These are phyloP conservation scores for Origma solitaria DNA, from an alignment of 2,113 vertebrate genomes.

Conservation along the genomic window DNA sequence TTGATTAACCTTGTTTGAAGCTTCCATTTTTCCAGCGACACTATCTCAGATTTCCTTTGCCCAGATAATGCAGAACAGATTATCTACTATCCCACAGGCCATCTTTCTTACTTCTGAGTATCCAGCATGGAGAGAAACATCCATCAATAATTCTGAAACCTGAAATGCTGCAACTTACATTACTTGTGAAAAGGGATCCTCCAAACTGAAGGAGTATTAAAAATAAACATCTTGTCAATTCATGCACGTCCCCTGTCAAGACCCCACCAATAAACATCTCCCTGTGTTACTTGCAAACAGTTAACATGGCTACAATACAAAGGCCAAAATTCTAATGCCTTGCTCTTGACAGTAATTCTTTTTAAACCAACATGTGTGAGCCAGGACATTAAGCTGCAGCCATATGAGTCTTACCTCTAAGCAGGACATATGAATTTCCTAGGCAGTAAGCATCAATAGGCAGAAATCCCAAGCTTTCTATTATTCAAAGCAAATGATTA, in stretches of 20 bases:
- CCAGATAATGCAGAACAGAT: background rate
- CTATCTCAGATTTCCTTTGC: background rate
- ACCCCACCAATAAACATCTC: background rate
- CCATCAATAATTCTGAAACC: background rate
- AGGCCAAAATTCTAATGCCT: background rate
- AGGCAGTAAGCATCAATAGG: background rate
- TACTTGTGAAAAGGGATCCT: rapidly evolving
- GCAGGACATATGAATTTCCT: background rate
- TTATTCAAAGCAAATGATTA: background rate
- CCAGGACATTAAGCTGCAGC: background rate
- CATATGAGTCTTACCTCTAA: background rate
- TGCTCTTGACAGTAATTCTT: background rate
- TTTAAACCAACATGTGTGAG: background rate
- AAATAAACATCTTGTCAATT: background rate
- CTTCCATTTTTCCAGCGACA: background rate
- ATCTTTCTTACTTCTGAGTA: background rate
- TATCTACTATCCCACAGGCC: background rate
- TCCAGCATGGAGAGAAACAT: background rate
- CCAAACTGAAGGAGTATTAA: background rate
- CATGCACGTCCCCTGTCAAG: background rate
- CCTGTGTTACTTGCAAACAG: background rate
- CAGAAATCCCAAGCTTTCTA: background rate
- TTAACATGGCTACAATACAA: background rate
- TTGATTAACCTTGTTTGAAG: background rate
- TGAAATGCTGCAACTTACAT: background rate